Conservation (phyloP, 2,888 invertebrate genomes). For the Synanthedon tipuliformis region DNA sequence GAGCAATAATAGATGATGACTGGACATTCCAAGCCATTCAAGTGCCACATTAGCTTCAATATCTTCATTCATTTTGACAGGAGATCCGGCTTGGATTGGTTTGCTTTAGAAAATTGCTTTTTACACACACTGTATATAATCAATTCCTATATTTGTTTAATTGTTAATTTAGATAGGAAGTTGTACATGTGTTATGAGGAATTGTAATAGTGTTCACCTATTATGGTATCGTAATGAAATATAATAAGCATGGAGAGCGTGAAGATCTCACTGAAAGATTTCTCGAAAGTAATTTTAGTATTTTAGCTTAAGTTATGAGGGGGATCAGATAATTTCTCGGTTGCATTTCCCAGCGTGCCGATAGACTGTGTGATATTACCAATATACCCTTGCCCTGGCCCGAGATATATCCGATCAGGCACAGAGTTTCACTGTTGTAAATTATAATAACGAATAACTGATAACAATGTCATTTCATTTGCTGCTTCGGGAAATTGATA, state of each 20-base stretch:
- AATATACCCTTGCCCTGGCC: conserved; percentile 20
- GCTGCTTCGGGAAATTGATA: no score
- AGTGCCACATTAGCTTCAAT: conserved; percentile 26
- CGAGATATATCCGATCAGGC: conserved; percentile 4
- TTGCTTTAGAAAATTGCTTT: background rate
- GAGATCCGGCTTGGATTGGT: background rate
- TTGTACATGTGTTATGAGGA: background rate
- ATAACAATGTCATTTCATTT: no score
- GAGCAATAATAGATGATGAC: conserved; percentile 40
- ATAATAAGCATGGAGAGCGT: conserved; percentile 61
- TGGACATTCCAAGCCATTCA: conserved; percentile 22
- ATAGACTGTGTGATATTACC: conserved; percentile 38
- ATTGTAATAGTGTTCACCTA: conserved; percentile 37
- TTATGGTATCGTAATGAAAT: conserved; percentile 63
- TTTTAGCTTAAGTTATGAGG: conserved; percentile 62
- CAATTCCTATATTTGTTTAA: background rate
- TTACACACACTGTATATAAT: background rate
- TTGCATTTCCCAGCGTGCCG: conserved; percentile 51
- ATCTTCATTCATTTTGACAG: conserved; percentile 31
- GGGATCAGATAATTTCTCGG: conserved; percentile 60
- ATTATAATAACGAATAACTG: no score
- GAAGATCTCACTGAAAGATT: conserved; percentile 64
- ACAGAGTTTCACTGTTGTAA: no score
- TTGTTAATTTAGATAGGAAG: background rate
- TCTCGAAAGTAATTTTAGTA: conserved; percentile 64